Evolutionary conservation across 2,888 invertebrate species (phyloP).

Genomic region (Seladonia tumulorum): DNA sequence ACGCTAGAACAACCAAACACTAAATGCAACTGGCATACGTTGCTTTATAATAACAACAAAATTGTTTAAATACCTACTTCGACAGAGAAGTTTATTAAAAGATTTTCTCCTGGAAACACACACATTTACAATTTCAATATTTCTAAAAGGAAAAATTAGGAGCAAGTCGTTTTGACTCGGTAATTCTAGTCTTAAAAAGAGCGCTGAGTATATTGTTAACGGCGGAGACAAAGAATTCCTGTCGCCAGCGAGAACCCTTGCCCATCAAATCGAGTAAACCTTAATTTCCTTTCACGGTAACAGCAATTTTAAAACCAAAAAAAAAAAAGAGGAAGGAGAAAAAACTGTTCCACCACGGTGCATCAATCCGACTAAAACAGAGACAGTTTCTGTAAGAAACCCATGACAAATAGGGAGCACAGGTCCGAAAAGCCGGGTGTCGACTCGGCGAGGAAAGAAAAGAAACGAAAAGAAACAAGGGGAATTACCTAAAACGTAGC

Average conservation of each 20-base stretch:
- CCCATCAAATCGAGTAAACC: neutral
- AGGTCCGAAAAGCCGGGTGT: neutral
- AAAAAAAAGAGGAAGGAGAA: too few species aligned
- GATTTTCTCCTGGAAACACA: too few species aligned
- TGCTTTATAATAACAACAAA: too few species aligned
- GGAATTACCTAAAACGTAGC: constrained; percentile 5
- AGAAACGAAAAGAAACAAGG: neutral
- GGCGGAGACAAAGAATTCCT: neutral
- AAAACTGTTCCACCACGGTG: neutral
- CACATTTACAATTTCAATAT: too few species aligned
- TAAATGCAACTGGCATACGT: too few species aligned
- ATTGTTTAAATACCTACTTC: too few species aligned
- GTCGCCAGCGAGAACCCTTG: neutral
- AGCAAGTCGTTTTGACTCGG: too few species aligned
- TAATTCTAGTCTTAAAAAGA: too few species aligned
- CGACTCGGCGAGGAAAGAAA: neutral
- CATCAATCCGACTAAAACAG: neutral
- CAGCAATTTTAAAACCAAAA: neutral
- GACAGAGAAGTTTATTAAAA: too few species aligned
- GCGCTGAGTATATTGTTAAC: too few species aligned
- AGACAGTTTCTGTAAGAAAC: neutral
- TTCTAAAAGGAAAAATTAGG: too few species aligned
- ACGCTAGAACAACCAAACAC: too few species aligned
- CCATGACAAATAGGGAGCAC: neutral
- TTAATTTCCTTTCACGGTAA: neutral